These are phyloP conservation scores for Molanna angustata DNA, from an alignment of 2,888 invertebrate species.

Conservation along the genomic window DNA sequence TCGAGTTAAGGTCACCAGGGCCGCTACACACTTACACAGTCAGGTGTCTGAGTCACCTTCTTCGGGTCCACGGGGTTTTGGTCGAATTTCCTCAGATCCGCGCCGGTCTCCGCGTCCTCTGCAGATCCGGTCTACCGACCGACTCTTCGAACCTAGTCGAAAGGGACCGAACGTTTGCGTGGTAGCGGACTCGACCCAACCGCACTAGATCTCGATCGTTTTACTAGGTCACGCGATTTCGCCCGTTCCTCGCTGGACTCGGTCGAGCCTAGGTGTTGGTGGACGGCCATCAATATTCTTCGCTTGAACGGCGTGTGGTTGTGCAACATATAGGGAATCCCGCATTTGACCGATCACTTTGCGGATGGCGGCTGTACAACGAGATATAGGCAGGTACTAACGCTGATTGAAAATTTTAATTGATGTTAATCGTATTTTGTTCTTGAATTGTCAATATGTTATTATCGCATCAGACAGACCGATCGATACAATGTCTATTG, in stretches of 20 bases:
- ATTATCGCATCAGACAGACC: too few species aligned
- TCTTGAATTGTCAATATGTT: too few species aligned
- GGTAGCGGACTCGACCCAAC: too few species aligned
- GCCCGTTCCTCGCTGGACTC: too few species aligned
- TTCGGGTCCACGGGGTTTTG: constrained; percentile 7
- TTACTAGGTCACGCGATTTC: background rate
- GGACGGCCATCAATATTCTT: constrained; percentile 24
- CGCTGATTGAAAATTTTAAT: too few species aligned
- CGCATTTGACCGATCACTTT: constrained; percentile 3
- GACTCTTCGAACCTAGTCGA: constrained; percentile 1
- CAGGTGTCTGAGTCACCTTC: constrained; percentile 14
- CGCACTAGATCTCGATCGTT: too few species aligned
- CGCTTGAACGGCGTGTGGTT: constrained; percentile 18
- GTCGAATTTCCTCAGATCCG: constrained; percentile 18
- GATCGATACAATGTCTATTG: too few species aligned
- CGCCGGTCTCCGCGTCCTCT: background rate
- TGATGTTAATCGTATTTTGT: too few species aligned
- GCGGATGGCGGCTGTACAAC: background rate
- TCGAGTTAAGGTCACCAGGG: constrained; percentile 26
- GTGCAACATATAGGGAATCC: constrained; percentile 26
- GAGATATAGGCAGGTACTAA: too few species aligned
- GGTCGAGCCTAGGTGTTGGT: too few species aligned
- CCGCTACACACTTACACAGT: constrained; percentile 20
- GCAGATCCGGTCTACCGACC: background rate
- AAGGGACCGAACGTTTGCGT: too few species aligned